A percentile compares a stretch with the other conserved stretches of the same genome.
These are phyloP conservation scores for Sebastes aleutianus DNA, from an alignment of 2,797 vertebrate species.

Conservation along the genomic window DNA sequence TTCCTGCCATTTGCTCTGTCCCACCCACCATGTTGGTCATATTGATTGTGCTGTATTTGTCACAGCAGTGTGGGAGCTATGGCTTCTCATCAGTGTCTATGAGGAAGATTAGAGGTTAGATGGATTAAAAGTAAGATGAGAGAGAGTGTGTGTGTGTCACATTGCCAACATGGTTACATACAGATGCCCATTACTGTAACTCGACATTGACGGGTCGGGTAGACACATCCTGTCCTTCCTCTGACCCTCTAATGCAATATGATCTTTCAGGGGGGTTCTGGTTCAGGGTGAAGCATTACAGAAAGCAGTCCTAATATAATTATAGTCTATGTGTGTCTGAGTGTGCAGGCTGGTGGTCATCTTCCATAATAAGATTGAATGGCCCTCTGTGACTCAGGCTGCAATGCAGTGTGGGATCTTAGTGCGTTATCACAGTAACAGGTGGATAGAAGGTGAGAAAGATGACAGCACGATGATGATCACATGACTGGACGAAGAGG, in stretches of 20 bases:
- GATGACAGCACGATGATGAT: not conserved
- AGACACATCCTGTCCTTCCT: slow-evolving; percentile 34
- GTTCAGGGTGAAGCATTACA: slow-evolving; percentile 21
- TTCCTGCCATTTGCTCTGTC: not conserved
- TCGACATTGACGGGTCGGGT: not conserved
- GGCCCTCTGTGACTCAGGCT: slow-evolving; percentile 19
- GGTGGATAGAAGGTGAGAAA: not conserved
- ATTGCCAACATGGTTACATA: slow-evolving; percentile 2
- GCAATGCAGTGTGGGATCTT: slow-evolving; percentile 19
- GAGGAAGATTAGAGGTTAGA: not conserved
- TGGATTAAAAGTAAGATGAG: not conserved
- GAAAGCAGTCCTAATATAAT: slow-evolving; percentile 37
- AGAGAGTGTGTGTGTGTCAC: not conserved
- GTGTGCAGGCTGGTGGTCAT: slow-evolving; percentile 23
- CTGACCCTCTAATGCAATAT: slow-evolving; percentile 34
- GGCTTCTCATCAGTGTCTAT: not conserved
- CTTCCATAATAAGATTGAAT: slow-evolving; percentile 29
- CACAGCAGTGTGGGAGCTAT: not conserved
- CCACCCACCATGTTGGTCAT: not conserved
- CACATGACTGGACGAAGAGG: not conserved
- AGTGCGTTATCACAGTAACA: not conserved
- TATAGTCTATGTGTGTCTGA: slow-evolving; percentile 14
- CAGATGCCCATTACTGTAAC: slow-evolving; percentile 9
- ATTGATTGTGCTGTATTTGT: slow-evolving; percentile 11
- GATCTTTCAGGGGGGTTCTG: slow-evolving; percentile 33